Base-by-base conservation (phyloP, 2,113 vertebrate species). In the Myocastor coypus region DNA sequence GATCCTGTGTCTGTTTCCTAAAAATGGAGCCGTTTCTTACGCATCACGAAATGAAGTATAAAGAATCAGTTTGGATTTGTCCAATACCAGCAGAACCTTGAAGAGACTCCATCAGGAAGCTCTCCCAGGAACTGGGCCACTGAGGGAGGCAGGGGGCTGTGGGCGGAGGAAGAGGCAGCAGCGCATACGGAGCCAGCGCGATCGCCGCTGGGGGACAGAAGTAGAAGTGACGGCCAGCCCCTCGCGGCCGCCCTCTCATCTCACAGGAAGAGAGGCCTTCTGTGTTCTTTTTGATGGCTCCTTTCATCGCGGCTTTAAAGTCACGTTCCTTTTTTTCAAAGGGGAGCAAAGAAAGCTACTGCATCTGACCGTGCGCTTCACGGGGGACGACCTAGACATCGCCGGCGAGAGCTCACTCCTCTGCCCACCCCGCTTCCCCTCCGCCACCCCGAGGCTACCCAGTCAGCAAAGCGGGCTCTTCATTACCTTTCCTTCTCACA, bases 11-110 rank as follows among this genome's bases (percentile, higher is more conserved):
- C 32, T 59, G 28, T 71, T 87, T 92, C 34, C 42, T 88, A 52
- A 92, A 88, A 91, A 63, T 59, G 82, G 92, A 82, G 59, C 19
- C 28, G 64, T 85, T 68, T 96, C 46, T 95, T 81, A 75, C 16
- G 91, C n/a, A 42, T 26, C 87, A 87, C 52, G 61, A 81, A 66
- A 73, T 68, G 26, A 80, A 52, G 86, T 82, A 0, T n/a, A 83
- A 82, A 81, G 81, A 57, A 73, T 3, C 52, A 55, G 0, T 75
- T 69, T 77, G 10, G 59, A 83, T 87, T 71, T 88, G 14, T 46
- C 68, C 50, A 52, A n/a, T 52, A 75, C 80, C 89, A 42, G 68
- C 28, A 91, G n/a, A 64, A 32, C 20, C 34, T 4, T 40, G 5
- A 92, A 88, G 32, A 87, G 42, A 90, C 26, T 50, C 4, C 14